Conservation (phyloP, 2,113 vertebrate species). For the Myodes glareolus region DNA sequence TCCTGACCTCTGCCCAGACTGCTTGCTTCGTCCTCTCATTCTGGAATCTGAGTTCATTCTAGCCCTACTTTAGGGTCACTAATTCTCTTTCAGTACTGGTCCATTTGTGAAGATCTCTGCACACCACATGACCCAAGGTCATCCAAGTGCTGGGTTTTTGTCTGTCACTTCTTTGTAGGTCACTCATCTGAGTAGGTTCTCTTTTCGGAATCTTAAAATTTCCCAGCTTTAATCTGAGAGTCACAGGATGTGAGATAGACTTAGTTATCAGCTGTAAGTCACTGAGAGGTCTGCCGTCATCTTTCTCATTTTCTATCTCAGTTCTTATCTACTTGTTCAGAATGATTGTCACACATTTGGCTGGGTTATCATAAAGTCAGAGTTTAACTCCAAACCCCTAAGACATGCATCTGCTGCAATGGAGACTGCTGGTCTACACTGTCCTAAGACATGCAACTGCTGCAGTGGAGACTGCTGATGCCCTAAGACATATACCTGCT, state of each 20-base stretch:
- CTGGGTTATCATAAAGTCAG: constrained; percentile 37
- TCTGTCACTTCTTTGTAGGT: neutral
- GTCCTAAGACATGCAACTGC: too few species aligned
- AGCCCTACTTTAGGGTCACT: neutral
- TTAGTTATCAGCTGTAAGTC: neutral
- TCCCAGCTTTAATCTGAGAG: neutral
- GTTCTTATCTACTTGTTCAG: neutral
- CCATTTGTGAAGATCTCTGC: neutral
- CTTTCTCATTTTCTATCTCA: neutral
- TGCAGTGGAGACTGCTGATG: too few species aligned
- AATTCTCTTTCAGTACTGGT: neutral
- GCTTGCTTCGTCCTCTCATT: neutral
- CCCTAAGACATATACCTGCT: neutral
- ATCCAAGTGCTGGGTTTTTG: neutral
- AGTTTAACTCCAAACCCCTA: constrained; percentile 65
- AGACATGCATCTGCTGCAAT: neutral
- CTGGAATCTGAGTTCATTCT: constrained; percentile 6
- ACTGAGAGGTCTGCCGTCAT: neutral
- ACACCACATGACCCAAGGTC: neutral
- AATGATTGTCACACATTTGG: neutral
- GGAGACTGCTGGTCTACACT: too few species aligned
- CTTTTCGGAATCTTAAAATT: neutral
- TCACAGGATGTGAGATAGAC: neutral
- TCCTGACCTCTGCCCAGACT: constrained; percentile 34
- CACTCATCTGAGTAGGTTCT: neutral